Percentiles rank a stretch among this genome's conserved stretches.
Conservation (phyloP, 2,888 invertebrate genomes). For the Creontiades dilutus region DNA sequence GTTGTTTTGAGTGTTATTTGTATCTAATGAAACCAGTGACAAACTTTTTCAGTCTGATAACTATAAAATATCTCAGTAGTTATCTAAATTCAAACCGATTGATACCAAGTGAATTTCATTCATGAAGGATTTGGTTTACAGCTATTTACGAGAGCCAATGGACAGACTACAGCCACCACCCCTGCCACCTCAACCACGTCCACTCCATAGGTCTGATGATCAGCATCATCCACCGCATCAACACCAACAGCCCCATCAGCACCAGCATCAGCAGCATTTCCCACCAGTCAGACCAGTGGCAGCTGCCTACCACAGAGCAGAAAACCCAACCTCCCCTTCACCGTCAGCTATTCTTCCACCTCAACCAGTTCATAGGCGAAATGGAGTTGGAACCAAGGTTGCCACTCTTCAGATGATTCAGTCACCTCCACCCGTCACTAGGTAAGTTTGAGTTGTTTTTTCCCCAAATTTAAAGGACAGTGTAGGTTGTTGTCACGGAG, state of each 20-base stretch:
- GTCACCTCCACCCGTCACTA: slow-evolving; percentile 77
- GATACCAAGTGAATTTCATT: too few species aligned
- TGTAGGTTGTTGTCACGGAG: too few species aligned
- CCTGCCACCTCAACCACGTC: slow-evolving; percentile 68
- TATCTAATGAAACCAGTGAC: too few species aligned
- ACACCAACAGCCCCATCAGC: slow-evolving; percentile 38
- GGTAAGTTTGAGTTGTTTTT: slow-evolving; percentile 33
- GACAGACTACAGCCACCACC: slow-evolving; percentile 79
- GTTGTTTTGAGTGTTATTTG: too few species aligned
- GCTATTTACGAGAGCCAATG: slow-evolving; percentile 76
- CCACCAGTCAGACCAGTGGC: slow-evolving; percentile 27
- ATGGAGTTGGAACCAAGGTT: slow-evolving; percentile 80
- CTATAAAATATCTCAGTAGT: too few species aligned
- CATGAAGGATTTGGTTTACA: background rate
- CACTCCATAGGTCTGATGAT: slow-evolving; percentile 75
- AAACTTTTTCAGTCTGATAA: too few species aligned
- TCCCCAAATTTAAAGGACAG: too few species aligned
- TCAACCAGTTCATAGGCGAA: slow-evolving; percentile 74
- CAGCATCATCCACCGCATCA: slow-evolving; percentile 6
- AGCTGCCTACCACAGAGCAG: slow-evolving; percentile 60
- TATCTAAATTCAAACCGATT: too few species aligned
- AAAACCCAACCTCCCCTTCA: slow-evolving; percentile 23
- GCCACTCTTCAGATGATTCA: slow-evolving; percentile 86
- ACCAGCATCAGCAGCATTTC: slow-evolving; percentile 52
- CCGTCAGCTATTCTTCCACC: slow-evolving; percentile 39